phyloP scores from a whole-genome alignment of 2,113 vertebrate genomes.

The Isurus oxyrinchus region DNA sequence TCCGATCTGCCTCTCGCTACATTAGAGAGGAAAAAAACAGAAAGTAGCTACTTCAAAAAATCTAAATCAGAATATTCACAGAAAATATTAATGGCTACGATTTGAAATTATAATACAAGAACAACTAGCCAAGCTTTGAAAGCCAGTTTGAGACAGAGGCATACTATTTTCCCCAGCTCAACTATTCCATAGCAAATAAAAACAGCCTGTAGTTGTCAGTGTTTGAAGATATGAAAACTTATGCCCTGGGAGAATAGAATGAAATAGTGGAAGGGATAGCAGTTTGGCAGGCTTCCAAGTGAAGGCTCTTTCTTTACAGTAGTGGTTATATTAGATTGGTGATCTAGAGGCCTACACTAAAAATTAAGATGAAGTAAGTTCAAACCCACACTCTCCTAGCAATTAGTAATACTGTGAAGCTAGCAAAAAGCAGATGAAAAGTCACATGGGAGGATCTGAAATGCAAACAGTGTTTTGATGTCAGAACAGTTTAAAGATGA shows the following conservation, averaged over 20 bases:
- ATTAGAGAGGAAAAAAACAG: background rate
- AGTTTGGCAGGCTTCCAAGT: background rate
- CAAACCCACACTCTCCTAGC: background rate
- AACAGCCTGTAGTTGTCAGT: background rate
- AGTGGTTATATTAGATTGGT: background rate
- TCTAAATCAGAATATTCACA: background rate
- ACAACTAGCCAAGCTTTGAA: background rate
- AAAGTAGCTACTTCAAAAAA: constrained; percentile 26
- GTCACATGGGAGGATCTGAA: background rate
- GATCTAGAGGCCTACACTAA: background rate
- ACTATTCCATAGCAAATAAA: background rate
- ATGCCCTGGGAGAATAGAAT: background rate
- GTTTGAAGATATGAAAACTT: background rate
- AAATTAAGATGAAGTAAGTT: background rate
- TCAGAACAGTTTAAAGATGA: background rate
- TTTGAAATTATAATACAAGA: background rate
- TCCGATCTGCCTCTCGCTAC: constrained; percentile 78
- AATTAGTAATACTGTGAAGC: background rate
- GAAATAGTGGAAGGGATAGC: background rate
- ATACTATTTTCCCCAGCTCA: background rate
- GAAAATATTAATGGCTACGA: background rate
- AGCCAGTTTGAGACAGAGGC: background rate
- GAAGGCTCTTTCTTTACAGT: background rate
- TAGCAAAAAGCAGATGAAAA: background rate
- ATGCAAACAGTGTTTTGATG: background rate